Evolutionary conservation across 1,140 invertebrate species (phyloP).

Genomic region (Gryllus bimaculatus): DNA sequence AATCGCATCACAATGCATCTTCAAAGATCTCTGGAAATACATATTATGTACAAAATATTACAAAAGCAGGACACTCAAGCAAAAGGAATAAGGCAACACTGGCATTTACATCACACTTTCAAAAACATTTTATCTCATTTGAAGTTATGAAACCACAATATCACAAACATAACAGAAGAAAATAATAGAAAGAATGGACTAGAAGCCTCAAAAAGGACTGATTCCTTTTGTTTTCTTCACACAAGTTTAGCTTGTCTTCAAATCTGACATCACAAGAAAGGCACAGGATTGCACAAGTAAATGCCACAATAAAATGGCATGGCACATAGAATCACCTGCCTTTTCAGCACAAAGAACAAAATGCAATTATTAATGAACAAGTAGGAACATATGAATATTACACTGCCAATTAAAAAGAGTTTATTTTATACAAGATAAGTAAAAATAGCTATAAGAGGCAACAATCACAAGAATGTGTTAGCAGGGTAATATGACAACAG

Average conservation of each 20-base stretch:
- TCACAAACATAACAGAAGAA: conserved; percentile 6
- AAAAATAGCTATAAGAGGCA: not conserved
- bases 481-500: conserved; percentile 9
- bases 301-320: conserved; percentile 10
- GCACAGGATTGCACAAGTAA: conserved; percentile 10
- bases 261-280: conserved; percentile 7
- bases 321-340: not conserved
- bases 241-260: not conserved
- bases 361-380: not conserved
- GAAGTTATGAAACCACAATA: not conserved
- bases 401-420: not conserved
- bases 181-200: conserved; percentile 8
- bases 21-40: not conserved
- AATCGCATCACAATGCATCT: not conserved
- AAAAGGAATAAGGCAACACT: conserved; percentile 21
- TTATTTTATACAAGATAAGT: not conserved
- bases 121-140: conserved; percentile 8
- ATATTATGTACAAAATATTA: conserved; percentile 12
- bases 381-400: not conserved
- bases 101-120: conserved; percentile 15
- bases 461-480: conserved; percentile 10
- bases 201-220: not conserved
- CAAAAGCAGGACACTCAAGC: conserved; percentile 8
- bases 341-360: not conserved
- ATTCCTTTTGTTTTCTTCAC: not conserved